Evolutionary conservation across 2,113 vertebrate genomes (phyloP).

Genomic region (Halichoerus grypus): DNA sequence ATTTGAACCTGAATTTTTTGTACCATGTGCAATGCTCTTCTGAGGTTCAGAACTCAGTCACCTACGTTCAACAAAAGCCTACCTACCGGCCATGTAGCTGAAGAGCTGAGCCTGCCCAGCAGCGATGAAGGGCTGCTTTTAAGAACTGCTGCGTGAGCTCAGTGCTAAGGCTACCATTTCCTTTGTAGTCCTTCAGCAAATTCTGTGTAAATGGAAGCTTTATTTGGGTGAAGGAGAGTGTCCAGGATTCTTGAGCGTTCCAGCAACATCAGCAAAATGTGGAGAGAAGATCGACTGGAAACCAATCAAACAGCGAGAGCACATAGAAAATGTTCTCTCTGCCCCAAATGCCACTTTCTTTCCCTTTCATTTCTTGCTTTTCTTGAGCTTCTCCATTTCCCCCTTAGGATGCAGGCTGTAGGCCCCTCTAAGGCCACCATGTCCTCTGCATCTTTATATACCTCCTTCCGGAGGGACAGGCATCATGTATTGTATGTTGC

Average conservation of each 20-base stretch:
- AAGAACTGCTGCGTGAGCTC: constrained; percentile 34
- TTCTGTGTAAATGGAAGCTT: constrained; percentile 57
- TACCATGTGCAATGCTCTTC: neutral
- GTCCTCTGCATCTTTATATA: neutral
- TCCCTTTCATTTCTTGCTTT: neutral
- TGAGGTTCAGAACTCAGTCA: constrained; percentile 11
- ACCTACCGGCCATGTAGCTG: neutral
- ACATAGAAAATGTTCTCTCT: neutral
- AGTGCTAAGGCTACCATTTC: constrained; percentile 45
- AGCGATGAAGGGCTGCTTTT: neutral
- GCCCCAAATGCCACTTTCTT: neutral
- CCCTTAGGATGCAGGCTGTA: too few relatives aligned
- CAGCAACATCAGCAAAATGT: neutral
- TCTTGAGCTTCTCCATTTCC: neutral
- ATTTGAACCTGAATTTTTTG: neutral
- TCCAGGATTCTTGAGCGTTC: constrained; percentile 70
- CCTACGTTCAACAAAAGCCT: constrained; percentile 62
- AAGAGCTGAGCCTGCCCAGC: neutral
- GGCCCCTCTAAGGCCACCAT: too few relatives aligned
- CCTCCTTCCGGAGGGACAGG: neutral
- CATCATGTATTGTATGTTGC: fast-evolving
- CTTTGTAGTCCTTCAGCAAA: constrained; percentile 66
- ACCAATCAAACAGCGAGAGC: neutral
- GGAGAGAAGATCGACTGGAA: neutral
- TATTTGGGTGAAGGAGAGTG: constrained; percentile 28